phyloP scores from a whole-genome alignment of 2,888 invertebrate genomes.

The Romanomermis culicivorax region DNA sequence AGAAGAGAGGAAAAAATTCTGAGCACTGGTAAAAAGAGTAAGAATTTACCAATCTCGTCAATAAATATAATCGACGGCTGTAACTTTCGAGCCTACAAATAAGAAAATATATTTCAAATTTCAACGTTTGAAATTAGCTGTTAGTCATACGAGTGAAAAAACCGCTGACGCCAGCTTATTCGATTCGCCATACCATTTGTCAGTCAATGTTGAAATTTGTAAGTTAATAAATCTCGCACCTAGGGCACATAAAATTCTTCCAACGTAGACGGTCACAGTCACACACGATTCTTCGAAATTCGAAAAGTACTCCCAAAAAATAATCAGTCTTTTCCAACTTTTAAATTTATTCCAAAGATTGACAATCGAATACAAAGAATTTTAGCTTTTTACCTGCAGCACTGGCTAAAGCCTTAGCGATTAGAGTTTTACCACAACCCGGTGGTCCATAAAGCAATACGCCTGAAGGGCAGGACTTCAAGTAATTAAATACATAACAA shows the following conservation, averaged over 20 bases:
- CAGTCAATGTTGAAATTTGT: conserved; percentile 31
- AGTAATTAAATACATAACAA: conserved; percentile 2
- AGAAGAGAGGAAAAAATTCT: too few relatives aligned
- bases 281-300: too few relatives aligned
- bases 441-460: conserved; percentile 26
- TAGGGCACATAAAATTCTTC: too few relatives aligned
- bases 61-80: conserved; percentile 77
- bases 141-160: conserved; percentile 67
- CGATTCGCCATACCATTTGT: conserved; percentile 97
- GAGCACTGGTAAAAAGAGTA: too few relatives aligned
- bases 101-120: conserved; percentile 11
- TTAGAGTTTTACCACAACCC: conserved; percentile 26
- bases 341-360: too few relatives aligned
- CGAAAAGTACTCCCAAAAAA: too few relatives aligned
- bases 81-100: conserved; percentile 51
- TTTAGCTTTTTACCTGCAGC: conserved; percentile 14
- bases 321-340: too few relatives aligned
- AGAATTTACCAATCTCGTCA: conserved; percentile 68
- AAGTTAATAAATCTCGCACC: conserved; percentile 21
- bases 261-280: too few relatives aligned
- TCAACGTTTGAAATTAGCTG: too few relatives aligned
- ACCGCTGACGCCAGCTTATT: conserved; percentile 90
- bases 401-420: conserved; percentile 24
- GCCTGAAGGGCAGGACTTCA: too few relatives aligned
- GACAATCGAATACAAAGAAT: too few relatives aligned